Conservation (phyloP, 2,888 invertebrate genomes). For the Minunthozetes semirufus region DNA sequence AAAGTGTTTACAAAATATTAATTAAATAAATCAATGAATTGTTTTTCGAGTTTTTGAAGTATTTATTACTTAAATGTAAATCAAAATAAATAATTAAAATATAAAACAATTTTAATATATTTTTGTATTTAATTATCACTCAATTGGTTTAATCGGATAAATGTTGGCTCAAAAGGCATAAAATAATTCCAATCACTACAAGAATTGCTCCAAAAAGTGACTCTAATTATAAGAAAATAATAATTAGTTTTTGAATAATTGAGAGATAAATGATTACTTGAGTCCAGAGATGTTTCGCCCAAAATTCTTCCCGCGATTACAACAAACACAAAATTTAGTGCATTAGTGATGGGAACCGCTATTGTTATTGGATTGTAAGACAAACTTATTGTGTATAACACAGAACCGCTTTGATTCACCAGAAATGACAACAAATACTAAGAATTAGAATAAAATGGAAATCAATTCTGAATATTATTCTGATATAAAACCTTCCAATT, state of each 20-base stretch:
- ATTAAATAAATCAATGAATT: no score
- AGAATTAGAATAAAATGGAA: background rate
- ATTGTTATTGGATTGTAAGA: conserved; percentile 35
- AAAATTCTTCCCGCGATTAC: background rate
- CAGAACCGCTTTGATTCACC: conserved; percentile 34
- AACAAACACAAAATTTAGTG: conserved; percentile 28
- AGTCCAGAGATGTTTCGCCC: conserved; percentile 28
- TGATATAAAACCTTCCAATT: conserved; percentile 40
- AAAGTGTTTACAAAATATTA: no score
- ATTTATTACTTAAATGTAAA: no score
- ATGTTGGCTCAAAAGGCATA: conserved; percentile 10
- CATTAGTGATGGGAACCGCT: conserved; percentile 33
- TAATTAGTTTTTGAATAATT: background rate
- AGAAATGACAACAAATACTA: conserved; percentile 26
- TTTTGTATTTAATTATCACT: no score
- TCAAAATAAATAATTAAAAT: no score
- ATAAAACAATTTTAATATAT: no score
- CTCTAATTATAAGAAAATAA: background rate
- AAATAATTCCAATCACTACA: conserved; percentile 27
- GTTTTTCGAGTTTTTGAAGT: no score
- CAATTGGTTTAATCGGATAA: background rate
- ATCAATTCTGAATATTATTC: no score
- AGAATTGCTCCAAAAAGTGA: conserved; percentile 9
- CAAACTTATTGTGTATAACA: conserved; percentile 28
- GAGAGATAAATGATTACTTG: background rate